Conservation (phyloP, 1,140 invertebrate species). For the Trichonephila inaurata region DNA sequence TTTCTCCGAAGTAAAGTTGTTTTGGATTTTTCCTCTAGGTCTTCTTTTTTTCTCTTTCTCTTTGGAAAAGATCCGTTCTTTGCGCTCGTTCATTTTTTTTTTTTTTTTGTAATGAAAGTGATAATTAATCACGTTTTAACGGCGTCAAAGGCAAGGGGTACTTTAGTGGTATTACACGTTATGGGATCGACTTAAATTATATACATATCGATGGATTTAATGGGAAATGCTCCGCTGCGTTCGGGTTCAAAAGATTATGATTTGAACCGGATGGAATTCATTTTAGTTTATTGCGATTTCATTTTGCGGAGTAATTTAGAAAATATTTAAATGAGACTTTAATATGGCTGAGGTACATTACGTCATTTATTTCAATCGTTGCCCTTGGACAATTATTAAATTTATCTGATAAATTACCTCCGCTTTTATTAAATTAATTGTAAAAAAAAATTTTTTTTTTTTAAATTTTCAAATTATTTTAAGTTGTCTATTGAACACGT, state of each 20-base stretch:
- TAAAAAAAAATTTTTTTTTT: too few relatives aligned
- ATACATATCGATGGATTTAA: background rate
- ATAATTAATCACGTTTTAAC: slow-evolving; percentile 71
- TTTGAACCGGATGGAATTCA: too few relatives aligned
- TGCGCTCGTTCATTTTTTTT: background rate
- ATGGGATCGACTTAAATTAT: slow-evolving; percentile 32
- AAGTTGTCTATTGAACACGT: too few relatives aligned
- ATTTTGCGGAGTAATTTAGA: background rate
- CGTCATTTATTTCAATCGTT: too few relatives aligned
- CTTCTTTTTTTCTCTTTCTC: background rate
- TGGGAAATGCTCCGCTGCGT: background rate
- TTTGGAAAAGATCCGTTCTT: background rate
- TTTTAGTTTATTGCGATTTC: background rate
- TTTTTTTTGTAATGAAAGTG: slow-evolving; percentile 61
- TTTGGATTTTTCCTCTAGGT: slow-evolving; percentile 41
- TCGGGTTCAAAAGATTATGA: background rate
- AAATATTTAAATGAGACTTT: background rate
- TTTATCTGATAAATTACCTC: too few relatives aligned
- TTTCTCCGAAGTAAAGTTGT: slow-evolving; percentile 46
- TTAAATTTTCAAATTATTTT: too few relatives aligned
- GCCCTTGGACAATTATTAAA: too few relatives aligned
- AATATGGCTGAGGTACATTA: background rate
- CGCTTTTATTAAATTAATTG: too few relatives aligned
- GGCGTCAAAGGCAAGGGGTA: background rate
- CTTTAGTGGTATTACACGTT: slow-evolving; percentile 45